phyloP scores from a whole-genome alignment of 2,888 invertebrate species.

The Nesidiocoris tenuis region DNA sequence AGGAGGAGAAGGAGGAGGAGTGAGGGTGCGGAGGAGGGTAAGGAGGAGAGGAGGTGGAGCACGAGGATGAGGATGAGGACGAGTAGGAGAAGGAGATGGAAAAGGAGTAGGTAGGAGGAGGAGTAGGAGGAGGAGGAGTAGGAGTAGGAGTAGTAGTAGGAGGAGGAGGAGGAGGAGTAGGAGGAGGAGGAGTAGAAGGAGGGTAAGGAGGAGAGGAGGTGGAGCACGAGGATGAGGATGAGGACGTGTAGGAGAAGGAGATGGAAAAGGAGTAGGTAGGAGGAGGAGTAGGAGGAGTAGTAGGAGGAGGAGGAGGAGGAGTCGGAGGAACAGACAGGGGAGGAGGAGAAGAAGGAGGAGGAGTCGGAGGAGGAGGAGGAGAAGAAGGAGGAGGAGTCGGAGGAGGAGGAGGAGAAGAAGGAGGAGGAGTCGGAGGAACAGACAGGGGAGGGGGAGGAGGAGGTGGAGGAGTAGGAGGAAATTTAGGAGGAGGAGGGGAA shows the following conservation, averaged over 20 bases:
- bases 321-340: neutral
- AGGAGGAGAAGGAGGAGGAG: too few relatives aligned
- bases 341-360: conserved; percentile 1
- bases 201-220: neutral
- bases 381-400: neutral
- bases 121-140: too few relatives aligned
- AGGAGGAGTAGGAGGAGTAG: too few relatives aligned
- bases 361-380: too few relatives aligned
- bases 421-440: neutral
- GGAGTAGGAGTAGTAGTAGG: too few relatives aligned
- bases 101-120: too few relatives aligned
- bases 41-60: neutral
- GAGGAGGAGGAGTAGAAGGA: too few relatives aligned
- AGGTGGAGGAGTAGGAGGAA: neutral
- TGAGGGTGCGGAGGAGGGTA: neutral
- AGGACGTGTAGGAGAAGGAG: neutral
- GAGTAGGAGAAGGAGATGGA: too few relatives aligned
- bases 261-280: neutral
- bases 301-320: too few relatives aligned
- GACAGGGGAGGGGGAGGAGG: neutral
- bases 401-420: neutral
- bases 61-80: too few relatives aligned
- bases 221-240: neutral
- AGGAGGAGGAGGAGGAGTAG: too few relatives aligned
- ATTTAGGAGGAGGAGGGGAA: neutral